phyloP scores from a whole-genome alignment of 2,113 vertebrate genomes.

The Cebidichthys violaceus region DNA sequence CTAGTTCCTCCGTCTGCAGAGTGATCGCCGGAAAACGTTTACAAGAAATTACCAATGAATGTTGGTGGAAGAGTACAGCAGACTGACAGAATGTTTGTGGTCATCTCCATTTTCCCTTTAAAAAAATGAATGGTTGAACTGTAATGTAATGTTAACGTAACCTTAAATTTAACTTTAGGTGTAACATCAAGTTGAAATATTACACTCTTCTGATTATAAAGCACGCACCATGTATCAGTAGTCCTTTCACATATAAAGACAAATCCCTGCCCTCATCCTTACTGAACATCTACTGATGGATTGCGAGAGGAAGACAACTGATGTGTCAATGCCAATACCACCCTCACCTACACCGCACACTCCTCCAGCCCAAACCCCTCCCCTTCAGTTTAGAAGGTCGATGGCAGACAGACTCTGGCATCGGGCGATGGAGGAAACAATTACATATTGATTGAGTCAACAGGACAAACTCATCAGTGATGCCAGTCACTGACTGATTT shows the following conservation, averaged over 20 bases:
- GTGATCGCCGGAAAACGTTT: neutral
- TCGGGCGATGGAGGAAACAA: neutral
- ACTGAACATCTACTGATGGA: constrained; percentile 24
- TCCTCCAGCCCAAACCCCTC: neutral
- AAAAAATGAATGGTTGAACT: neutral
- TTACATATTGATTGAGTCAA: constrained; percentile 4
- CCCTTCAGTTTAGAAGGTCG: neutral
- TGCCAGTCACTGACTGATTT: constrained; percentile 1
- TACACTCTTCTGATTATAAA: neutral
- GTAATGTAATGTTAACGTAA: neutral
- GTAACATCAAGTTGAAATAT: neutral
- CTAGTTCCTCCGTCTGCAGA: neutral
- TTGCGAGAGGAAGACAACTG: constrained; percentile 15
- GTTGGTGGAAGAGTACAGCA: neutral
- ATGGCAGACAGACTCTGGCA: neutral
- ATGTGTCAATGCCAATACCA: neutral
- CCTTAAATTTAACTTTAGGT: neutral
- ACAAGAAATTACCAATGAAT: constrained; percentile 12
- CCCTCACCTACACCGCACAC: constrained; percentile 1
- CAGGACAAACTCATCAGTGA: neutral
- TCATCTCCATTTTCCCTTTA: neutral
- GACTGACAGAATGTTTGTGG: neutral
- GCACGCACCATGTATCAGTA: neutral
- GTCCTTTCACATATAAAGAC: constrained; percentile 2
- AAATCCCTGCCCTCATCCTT: constrained; percentile 14